Conservation (phyloP, 2,113 vertebrate species). For the Axis porcinus region DNA sequence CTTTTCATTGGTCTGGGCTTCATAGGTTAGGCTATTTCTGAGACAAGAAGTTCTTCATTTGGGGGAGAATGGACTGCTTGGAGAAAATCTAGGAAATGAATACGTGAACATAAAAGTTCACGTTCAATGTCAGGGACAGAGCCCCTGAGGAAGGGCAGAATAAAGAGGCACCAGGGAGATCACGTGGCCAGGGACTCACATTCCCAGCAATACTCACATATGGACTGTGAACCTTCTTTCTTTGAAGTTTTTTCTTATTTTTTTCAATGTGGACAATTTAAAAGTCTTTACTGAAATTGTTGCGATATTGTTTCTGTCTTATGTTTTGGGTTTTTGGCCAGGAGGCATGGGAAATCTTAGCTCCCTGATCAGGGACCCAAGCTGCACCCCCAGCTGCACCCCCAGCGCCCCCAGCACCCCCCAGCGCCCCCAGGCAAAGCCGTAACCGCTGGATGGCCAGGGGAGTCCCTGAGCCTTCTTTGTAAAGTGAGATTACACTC, state of each 20-base stretch:
- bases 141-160: background rate
- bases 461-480: background rate
- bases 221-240: background rate
- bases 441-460: background rate
- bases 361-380: background rate
- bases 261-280: background rate
- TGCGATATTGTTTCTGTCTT: background rate
- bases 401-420: too few relatives aligned
- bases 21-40: background rate
- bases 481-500: background rate
- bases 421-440: background rate
- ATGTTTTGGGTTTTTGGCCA: background rate
- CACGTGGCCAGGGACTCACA: background rate
- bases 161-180: background rate
- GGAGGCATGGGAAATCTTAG: background rate
- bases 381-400: background rate
- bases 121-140: background rate
- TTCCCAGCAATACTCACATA: background rate
- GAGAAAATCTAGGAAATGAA: background rate
- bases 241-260: background rate
- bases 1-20: background rate
- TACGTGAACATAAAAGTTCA: background rate
- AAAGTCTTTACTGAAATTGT: background rate
- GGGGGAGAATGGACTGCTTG: background rate
- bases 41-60: background rate